Percentiles rank a stretch among this genome's conserved stretches.
These are phyloP conservation scores for Manis pentadactyla DNA, from an alignment of 2,797 vertebrate species.

Conservation along the genomic window DNA sequence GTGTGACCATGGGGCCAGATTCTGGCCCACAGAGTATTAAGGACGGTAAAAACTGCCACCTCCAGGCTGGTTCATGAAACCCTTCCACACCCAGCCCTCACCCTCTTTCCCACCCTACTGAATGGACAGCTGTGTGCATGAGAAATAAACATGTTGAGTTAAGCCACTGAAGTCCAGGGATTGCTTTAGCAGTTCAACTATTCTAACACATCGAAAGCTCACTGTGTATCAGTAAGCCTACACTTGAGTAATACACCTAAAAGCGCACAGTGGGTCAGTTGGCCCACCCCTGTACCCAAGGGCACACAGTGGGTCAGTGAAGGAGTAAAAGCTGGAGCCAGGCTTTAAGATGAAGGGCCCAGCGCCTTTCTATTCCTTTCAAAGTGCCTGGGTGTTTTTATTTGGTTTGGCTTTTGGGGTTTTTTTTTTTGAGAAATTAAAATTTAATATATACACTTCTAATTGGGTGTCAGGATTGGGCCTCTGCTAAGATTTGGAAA, in stretches of 20 bases:
- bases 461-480: not conserved
- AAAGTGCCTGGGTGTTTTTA: not conserved
- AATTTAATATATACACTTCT: not conserved
- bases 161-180: not conserved
- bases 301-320: not conserved
- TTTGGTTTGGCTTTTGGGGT: not conserved
- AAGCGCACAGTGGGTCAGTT: not conserved
- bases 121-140: not conserved
- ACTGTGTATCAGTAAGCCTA: not conserved
- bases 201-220: not conserved
- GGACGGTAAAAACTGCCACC: not conserved
- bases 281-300: not conserved
- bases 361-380: not conserved
- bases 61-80: not conserved
- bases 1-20: not conserved
- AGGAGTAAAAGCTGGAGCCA: not conserved
- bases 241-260: not conserved
- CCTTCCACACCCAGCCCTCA: not conserved
- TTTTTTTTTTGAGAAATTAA: not conserved
- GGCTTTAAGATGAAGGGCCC: not conserved
- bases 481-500: not conserved
- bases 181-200: not conserved
- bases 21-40: not conserved
- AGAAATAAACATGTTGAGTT: not conserved
- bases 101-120: not conserved